Percentiles rank a stretch among this genome's conserved stretches.
These are phyloP conservation scores for Papilio machaon DNA, from an alignment of 1,140 invertebrate genomes.

Conservation along the genomic window DNA sequence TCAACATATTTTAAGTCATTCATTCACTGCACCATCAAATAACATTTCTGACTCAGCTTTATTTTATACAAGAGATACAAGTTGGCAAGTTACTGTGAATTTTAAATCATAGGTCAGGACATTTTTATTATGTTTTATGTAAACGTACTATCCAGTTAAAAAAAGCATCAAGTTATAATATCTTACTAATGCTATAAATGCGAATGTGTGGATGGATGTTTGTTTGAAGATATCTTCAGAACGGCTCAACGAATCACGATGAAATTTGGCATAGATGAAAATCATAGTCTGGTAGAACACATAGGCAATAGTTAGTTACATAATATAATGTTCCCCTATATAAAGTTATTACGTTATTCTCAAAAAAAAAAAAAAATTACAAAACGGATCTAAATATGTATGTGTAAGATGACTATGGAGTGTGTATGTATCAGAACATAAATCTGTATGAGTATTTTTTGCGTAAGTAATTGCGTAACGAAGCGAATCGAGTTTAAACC, in stretches of 20 bases:
- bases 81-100: neutral
- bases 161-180: too few species aligned
- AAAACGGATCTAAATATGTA: neutral
- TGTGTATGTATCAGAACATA: neutral
- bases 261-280: too few species aligned
- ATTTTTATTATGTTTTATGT: neutral
- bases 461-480: slow-evolving; percentile 39
- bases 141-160: too few species aligned
- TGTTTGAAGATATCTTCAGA: too few species aligned
- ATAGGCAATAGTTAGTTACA: too few species aligned
- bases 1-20: neutral
- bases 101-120: neutral
- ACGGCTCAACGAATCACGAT: too few species aligned
- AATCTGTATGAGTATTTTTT: slow-evolving; percentile 31
- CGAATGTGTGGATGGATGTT: too few species aligned
- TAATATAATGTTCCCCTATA: too few species aligned
- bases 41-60: neutral
- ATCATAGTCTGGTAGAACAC: too few species aligned
- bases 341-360: neutral
- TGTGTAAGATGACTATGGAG: neutral
- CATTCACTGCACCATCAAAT: neutral
- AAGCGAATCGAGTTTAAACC: slow-evolving; percentile 46
- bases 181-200: too few species aligned
- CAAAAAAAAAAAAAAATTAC: too few species aligned
- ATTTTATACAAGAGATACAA: neutral